Evolutionary conservation across 37 sponge, comb jelly and placozoan species (phyloP).

Genomic region (Axinella damicornis): DNA sequence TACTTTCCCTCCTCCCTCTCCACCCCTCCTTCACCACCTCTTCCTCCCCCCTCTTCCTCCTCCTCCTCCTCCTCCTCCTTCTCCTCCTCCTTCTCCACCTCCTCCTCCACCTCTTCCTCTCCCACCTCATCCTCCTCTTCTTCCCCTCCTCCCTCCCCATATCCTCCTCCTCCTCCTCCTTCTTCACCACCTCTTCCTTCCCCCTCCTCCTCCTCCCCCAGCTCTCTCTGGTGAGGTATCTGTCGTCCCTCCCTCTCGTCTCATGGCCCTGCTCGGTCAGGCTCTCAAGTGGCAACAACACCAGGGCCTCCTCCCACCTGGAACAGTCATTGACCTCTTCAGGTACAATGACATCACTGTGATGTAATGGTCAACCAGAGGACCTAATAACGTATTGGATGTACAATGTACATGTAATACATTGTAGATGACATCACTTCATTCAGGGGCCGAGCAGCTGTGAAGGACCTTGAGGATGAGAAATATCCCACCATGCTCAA

Average conservation of each 20-base stretch:
- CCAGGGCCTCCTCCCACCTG: constrained; percentile 90
- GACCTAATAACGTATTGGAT: too few species aligned
- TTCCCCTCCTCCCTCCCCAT: background rate
- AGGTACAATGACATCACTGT: constrained; percentile 18
- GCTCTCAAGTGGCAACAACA: constrained; percentile 99
- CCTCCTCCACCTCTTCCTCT: background rate
- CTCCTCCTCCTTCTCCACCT: background rate
- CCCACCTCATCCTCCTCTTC: background rate
- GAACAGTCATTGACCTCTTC: constrained; percentile 73
- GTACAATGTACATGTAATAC: too few species aligned
- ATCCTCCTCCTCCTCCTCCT: background rate
- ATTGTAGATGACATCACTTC: too few species aligned
- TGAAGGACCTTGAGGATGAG: constrained; percentile 94
- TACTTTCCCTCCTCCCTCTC: constrained; percentile 94
- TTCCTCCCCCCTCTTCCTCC: background rate
- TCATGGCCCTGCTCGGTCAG: constrained; percentile 95
- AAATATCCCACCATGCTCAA: constrained; percentile 91
- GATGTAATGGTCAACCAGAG: too few species aligned
- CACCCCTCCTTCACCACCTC: background rate
- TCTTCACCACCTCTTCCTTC: background rate
- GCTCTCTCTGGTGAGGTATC: constrained; percentile 95
- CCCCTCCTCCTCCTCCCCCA: background rate
- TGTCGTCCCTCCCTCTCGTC: constrained; percentile 96
- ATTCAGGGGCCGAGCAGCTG: constrained; percentile 81
- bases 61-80: background rate